A percentile compares a stretch with the other conserved stretches of the same genome.
phyloP scores from a whole-genome alignment of 2,797 vertebrate species.

The Galago senegalensis region DNA sequence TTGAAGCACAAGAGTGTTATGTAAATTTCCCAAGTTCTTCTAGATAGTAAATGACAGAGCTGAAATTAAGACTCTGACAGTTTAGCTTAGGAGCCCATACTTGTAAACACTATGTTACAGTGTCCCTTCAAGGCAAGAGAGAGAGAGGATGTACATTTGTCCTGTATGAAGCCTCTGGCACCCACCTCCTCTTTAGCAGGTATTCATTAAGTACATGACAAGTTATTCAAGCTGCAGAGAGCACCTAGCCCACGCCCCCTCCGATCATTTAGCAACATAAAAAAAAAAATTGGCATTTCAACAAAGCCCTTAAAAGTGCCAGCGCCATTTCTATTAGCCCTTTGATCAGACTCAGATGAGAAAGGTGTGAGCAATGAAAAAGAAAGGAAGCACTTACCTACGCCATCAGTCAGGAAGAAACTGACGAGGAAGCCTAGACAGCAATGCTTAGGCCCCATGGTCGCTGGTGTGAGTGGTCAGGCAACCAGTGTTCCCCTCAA shows the following conservation, averaged over 20 bases:
- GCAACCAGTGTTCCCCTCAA: not conserved
- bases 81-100: not conserved
- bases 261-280: not conserved
- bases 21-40: not conserved
- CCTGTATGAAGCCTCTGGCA: not conserved
- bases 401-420: constrained; percentile 70
- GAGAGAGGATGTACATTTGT: not conserved
- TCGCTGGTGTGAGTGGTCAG: not conserved
- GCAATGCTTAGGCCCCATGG: constrained; percentile 71
- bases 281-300: not conserved
- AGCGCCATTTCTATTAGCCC: not conserved
- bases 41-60: not conserved
- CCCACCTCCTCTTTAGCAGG: not conserved
- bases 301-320: not conserved
- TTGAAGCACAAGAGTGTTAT: not conserved
- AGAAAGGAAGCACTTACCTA: constrained; percentile 82
- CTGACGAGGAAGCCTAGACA: constrained; percentile 81
- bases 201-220: not conserved
- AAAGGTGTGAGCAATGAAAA: constrained; percentile 30
- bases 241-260: not conserved
- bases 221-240: not conserved
- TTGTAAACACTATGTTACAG: not conserved
- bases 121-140: not conserved
- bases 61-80: not conserved
- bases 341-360: not conserved